Conservation (phyloP, 2,797 vertebrate genomes). For the Rhinichthys osculus region DNA sequence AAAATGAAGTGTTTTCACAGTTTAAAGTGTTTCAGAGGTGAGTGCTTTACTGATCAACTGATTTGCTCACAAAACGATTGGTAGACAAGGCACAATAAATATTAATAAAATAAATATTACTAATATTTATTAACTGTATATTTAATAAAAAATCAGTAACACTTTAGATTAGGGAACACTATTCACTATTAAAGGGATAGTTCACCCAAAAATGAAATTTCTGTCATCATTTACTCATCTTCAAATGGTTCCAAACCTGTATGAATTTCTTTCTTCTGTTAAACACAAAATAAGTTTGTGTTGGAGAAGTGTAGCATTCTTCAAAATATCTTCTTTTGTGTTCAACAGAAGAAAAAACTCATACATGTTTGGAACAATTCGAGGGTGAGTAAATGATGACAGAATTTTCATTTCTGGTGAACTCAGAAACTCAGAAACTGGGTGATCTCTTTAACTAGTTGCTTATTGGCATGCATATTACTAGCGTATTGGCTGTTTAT, state of each 20-base stretch:
- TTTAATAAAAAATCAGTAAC: background rate
- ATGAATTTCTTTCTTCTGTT: too few species aligned
- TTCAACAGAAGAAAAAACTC: background rate
- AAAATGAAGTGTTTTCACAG: conserved; percentile 25
- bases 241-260: background rate
- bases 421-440: too few species aligned
- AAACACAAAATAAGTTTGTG: too few species aligned
- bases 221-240: background rate
- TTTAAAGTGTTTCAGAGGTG: conserved; percentile 23
- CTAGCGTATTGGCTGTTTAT: too few species aligned
- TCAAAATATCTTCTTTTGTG: background rate
- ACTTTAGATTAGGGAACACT: background rate
- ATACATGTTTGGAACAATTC: background rate
- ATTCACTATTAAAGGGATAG: background rate
- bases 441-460: too few species aligned
- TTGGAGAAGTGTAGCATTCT: too few species aligned
- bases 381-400: too few species aligned
- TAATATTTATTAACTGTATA: background rate
- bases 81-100: background rate
- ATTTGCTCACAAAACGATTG: background rate
- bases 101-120: background rate
- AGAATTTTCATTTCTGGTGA: too few species aligned
- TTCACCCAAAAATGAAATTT: background rate
- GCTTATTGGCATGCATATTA: too few species aligned
- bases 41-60: conserved; percentile 8